Evolutionary conservation across 2,797 vertebrate species (phyloP).

Genomic region (Aulostomus chinensis): DNA sequence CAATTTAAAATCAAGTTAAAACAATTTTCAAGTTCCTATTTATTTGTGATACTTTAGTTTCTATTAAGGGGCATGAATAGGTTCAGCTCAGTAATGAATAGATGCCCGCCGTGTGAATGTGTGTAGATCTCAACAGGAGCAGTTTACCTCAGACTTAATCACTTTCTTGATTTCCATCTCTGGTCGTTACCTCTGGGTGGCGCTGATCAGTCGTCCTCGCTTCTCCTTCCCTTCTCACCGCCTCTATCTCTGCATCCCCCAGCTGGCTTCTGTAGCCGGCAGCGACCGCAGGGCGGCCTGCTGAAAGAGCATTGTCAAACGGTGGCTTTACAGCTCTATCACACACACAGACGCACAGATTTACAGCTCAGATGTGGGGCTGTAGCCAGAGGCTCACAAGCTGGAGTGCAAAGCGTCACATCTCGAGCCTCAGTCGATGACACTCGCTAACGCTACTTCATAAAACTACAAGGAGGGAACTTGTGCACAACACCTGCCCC

Average conservation of each 20-base stretch:
- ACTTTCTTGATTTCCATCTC: neutral
- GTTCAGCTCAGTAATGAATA: no score
- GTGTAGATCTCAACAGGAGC: neutral
- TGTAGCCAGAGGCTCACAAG: slow-evolving; percentile 78
- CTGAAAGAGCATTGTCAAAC: slow-evolving; percentile 82
- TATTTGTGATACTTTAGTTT: neutral
- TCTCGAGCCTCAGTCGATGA: slow-evolving; percentile 67
- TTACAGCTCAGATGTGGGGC: slow-evolving; percentile 76
- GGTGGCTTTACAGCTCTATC: slow-evolving; percentile 78
- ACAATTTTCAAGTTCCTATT: neutral
- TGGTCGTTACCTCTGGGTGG: slow-evolving; percentile 63
- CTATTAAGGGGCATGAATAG: neutral
- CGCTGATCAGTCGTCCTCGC: slow-evolving; percentile 59
- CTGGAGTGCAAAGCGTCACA: slow-evolving; percentile 75
- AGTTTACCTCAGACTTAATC: neutral
- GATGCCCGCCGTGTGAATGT: no score
- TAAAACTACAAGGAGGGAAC: slow-evolving; percentile 60
- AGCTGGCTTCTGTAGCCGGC: slow-evolving; percentile 81
- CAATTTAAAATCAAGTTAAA: neutral
- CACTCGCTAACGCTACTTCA: slow-evolving; percentile 62
- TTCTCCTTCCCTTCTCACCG: slow-evolving; percentile 41
- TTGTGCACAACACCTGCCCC: slow-evolving; percentile 61
- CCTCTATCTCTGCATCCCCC: slow-evolving; percentile 66
- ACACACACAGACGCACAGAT: slow-evolving; percentile 59
- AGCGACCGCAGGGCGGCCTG: slow-evolving; percentile 76